These are phyloP conservation scores for Tinea pellionella DNA, from an alignment of 2,888 invertebrate genomes.

Conservation along the genomic window DNA sequence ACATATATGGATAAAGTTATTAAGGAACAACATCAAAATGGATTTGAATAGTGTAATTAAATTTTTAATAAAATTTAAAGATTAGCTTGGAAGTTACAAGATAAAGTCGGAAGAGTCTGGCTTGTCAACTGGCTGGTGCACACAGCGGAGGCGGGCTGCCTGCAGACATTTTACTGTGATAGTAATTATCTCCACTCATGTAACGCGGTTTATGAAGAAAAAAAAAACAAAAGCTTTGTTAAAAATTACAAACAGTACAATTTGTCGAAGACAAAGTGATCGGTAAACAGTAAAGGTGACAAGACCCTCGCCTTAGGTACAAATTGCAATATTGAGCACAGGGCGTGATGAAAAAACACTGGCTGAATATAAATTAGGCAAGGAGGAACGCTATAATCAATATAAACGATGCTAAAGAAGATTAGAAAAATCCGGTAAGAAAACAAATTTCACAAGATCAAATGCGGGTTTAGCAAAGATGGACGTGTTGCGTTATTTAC, in stretches of 20 bases:
- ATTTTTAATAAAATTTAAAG: too few relatives aligned
- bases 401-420: slow-evolving; percentile 70
- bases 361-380: slow-evolving; percentile 70
- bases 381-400: slow-evolving; percentile 66
- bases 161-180: too few relatives aligned
- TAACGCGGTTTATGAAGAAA: too few relatives aligned
- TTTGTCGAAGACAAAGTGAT: slow-evolving; percentile 11
- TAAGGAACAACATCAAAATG: too few relatives aligned
- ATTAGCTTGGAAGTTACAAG: too few relatives aligned
- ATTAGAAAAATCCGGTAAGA: slow-evolving; percentile 68
- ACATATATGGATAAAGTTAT: too few relatives aligned
- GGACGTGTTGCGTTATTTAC: slow-evolving; percentile 1
- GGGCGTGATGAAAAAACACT: slow-evolving; percentile 70
- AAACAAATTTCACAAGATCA: slow-evolving; percentile 62
- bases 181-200: too few relatives aligned
- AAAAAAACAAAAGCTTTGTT: too few relatives aligned
- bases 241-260: neutral
- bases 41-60: too few relatives aligned
- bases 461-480: slow-evolving; percentile 28
- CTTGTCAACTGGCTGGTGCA: too few relatives aligned
- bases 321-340: slow-evolving; percentile 69
- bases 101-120: too few relatives aligned
- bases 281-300: slow-evolving; percentile 12
- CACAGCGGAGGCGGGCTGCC: too few relatives aligned
- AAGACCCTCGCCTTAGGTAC: slow-evolving; percentile 50